Evolutionary conservation across 2,797 vertebrate genomes (phyloP).

Genomic region (Eurystomus glaucurus): DNA sequence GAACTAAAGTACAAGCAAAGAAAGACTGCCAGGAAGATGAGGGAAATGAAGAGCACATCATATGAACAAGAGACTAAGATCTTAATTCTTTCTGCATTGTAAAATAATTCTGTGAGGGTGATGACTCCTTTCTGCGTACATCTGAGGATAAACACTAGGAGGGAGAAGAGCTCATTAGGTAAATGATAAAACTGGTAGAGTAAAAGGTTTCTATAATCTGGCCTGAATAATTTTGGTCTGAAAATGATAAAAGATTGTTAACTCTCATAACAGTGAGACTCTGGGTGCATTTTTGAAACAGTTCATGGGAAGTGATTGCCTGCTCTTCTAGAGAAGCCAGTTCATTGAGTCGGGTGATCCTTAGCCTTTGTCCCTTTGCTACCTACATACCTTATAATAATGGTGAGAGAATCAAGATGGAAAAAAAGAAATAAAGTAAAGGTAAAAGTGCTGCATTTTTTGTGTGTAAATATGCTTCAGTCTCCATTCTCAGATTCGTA

Average conservation of each 20-base stretch:
- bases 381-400: not conserved
- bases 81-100: not conserved
- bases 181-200: not conserved
- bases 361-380: not conserved
- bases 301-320: not conserved
- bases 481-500: not conserved
- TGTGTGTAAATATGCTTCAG: not conserved
- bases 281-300: not conserved
- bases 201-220: not conserved
- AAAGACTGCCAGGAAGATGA: not conserved
- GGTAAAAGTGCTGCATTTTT: not conserved
- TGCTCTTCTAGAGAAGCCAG: not conserved
- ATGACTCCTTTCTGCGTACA: slow-evolving; percentile 2
- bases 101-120: not conserved
- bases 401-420: not conserved
- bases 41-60: not conserved
- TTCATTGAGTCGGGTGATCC: not conserved
- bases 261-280: not conserved
- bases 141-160: slow-evolving; percentile 35
- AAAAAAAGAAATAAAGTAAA: not conserved
- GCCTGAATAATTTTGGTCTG: not conserved
- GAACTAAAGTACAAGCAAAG: not conserved
- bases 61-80: not conserved
- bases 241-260: not conserved
- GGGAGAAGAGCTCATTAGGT: slow-evolving; percentile 17